Evolutionary conservation across 2,888 invertebrate genomes (phyloP), one percentile per base, ranked within the genome.

Genomic region (Lydus trimaculatus): DNA sequence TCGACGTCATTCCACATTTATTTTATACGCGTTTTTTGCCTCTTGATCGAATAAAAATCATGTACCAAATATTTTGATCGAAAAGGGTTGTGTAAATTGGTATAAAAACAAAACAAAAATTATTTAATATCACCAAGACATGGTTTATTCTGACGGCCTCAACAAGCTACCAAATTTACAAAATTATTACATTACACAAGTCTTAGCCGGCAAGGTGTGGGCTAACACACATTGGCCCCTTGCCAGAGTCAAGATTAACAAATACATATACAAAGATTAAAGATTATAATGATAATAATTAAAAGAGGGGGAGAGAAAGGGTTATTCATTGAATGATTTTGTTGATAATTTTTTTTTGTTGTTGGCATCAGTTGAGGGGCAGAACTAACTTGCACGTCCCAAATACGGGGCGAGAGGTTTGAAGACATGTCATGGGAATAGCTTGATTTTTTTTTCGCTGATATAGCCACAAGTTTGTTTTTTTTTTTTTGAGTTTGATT

Each of bases 161-260:
- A 83, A 83, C 83, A 82, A 83, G 80, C 87, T 87, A 87, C 90
- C 91, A 91, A 48, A 90, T 91, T 88, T 88, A 88, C 91, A 91
- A 91, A 91, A 88, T 84, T 60, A 70, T 67, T 71, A 88, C 88
- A 87, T 85, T 75, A 60, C 72, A 75, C 72, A 73, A 70, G 68
- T 72, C 68, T 60, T 63, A 60, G 66, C 62, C 33, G 69, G 48
- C 63, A 23, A 60, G 31, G 60, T 60, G 60, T 20, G 17, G 7
- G n/a, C 31, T 20, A 9, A 9, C 33, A 67, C 31, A 65, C 48
- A 33, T 61, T 62, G 39, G 56, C 56, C 67, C 64, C 52, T 59
- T 39, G n/a, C 63, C 33, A 60, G 69, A 65, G 70, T 70, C 69
- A 68, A 39, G 71, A 70, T 71, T 64, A 69, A 73, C 63, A 65